These are phyloP conservation scores for Galleria mellonella DNA, from an alignment of 1,140 invertebrate species.

Conservation along the genomic window DNA sequence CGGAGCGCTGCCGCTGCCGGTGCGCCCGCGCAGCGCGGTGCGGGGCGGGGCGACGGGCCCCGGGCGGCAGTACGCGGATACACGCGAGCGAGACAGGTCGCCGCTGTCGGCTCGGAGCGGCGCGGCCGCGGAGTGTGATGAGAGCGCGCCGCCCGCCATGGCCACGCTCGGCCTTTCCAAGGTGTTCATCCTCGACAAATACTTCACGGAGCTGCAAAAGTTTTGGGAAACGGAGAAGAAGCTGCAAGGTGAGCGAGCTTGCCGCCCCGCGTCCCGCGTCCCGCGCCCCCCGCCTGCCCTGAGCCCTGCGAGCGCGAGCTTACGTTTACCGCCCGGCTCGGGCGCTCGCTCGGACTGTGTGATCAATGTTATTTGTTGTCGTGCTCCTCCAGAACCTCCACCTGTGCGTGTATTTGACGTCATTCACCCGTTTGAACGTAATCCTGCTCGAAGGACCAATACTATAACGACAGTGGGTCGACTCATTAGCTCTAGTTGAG, in stretches of 20 bases:
- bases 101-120: slow-evolving; percentile 34
- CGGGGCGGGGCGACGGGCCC: slow-evolving; percentile 6
- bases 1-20: slow-evolving; percentile 8
- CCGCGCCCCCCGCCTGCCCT: slow-evolving; percentile 8
- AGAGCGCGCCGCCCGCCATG: slow-evolving; percentile 76
- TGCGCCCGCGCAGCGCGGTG: slow-evolving; percentile 4
- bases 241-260: slow-evolving; percentile 88
- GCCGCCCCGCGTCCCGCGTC: slow-evolving; percentile 7
- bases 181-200: slow-evolving; percentile 98
- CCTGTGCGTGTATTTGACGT: neutral
- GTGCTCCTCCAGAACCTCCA: slow-evolving; percentile 25
- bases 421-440: neutral
- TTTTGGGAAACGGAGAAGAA: slow-evolving; percentile 98
- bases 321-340: neutral
- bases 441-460: slow-evolving; percentile 1
- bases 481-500: too few species aligned
- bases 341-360: slow-evolving; percentile 13
- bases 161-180: slow-evolving; percentile 95
- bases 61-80: slow-evolving; percentile 29
- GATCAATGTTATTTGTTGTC: slow-evolving; percentile 32
- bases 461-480: too few species aligned
- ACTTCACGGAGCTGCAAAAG: slow-evolving; percentile 96
- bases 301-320: too few species aligned
- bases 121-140: slow-evolving; percentile 61
- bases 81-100: slow-evolving; percentile 44